These are phyloP conservation scores for Malurus cyaneus DNA, from an alignment of 2,113 vertebrate genomes.

Conservation along the genomic window DNA sequence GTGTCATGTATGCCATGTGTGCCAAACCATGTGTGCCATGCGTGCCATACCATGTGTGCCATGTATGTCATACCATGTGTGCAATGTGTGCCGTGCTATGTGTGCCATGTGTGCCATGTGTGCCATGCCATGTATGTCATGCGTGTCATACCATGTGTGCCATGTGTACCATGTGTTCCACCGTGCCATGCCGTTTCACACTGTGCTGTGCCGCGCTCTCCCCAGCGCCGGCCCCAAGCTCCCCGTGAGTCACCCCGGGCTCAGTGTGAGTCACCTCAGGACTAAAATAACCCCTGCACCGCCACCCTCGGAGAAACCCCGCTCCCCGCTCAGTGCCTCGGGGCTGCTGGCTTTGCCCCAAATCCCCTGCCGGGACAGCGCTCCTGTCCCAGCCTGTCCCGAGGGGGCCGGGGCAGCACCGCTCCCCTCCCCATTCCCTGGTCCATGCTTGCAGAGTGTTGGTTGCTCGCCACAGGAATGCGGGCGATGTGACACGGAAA, in stretches of 20 bases:
- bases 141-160: neutral
- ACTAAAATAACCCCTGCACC: neutral
- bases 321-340: accelerated
- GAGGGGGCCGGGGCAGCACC: accelerated
- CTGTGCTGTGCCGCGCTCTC: neutral
- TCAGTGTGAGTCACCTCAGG: neutral
- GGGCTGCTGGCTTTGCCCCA: neutral
- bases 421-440: neutral
- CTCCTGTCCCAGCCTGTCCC: neutral
- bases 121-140: neutral
- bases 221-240: neutral
- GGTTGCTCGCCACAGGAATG: neutral
- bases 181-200: accelerated
- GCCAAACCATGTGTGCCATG: too few species aligned
- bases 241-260: neutral
- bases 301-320: neutral
- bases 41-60: too few species aligned
- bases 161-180: neutral
- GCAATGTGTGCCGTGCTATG: neutral
- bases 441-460: accelerated
- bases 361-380: accelerated
- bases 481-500: neutral
- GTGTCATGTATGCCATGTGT: too few species aligned
- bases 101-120: neutral
- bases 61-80: too few species aligned